These are phyloP conservation scores for Phalacrocorax brasilianus DNA, from an alignment of 2,113 vertebrate genomes.

Conservation along the genomic window DNA sequence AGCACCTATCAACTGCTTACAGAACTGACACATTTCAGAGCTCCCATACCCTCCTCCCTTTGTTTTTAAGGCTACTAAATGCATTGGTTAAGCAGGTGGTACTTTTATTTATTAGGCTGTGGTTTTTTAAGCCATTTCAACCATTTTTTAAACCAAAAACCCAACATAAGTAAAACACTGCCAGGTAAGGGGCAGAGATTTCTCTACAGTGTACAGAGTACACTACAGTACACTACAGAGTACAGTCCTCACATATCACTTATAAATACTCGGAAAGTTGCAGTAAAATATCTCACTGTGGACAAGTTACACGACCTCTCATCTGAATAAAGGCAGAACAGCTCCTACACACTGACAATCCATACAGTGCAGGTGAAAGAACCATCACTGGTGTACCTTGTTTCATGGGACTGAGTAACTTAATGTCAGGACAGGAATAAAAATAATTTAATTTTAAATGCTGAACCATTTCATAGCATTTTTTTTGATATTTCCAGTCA, in stretches of 20 bases:
- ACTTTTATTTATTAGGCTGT: background rate
- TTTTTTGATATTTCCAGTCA: constrained; percentile 11
- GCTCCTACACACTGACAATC: background rate
- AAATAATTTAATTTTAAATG: background rate
- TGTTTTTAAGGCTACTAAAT: background rate
- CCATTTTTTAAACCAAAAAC: background rate
- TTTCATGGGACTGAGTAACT: background rate
- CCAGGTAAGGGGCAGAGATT: background rate
- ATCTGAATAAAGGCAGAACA: background rate
- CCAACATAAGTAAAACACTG: background rate
- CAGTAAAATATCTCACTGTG: background rate
- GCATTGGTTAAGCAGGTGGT: background rate
- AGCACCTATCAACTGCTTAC: background rate
- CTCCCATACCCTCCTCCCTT: background rate
- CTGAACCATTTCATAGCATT: background rate
- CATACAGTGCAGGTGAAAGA: background rate
- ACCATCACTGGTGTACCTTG: background rate
- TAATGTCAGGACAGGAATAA: background rate
- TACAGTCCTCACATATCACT: background rate
- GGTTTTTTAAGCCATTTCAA: background rate
- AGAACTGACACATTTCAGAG: background rate
- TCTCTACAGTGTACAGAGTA: background rate
- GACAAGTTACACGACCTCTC: background rate
- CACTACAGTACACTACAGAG: too few species aligned
- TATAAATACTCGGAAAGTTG: background rate